Evolutionary conservation across 2,888 invertebrate genomes (phyloP).

Genomic region (Tenthredo mesomela): DNA sequence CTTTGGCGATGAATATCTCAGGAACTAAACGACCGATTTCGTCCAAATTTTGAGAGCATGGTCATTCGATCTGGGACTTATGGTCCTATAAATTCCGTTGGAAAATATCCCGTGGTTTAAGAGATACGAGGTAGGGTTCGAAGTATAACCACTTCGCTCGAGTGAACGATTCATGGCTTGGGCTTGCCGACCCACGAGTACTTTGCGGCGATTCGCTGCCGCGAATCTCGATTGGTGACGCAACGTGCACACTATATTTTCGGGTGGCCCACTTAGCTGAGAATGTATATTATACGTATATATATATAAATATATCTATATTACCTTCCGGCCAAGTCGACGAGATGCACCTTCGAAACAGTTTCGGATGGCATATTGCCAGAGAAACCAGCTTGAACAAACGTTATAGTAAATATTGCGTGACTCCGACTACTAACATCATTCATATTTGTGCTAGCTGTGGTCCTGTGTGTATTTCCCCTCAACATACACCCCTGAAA

Average conservation of each 20-base stretch:
- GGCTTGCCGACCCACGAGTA: neutral
- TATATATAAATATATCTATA: slow-evolving; percentile 53
- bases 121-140: neutral
- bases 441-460: slow-evolving; percentile 95
- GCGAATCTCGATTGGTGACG: neutral
- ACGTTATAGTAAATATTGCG: slow-evolving; percentile 94
- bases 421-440: slow-evolving; percentile 95
- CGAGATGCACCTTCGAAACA: slow-evolving; percentile 93
- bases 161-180: neutral
- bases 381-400: slow-evolving; percentile 91
- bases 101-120: neutral
- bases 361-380: slow-evolving; percentile 94
- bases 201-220: neutral
- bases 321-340: slow-evolving; percentile 93
- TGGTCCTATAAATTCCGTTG: neutral
- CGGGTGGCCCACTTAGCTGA: neutral
- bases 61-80: neutral
- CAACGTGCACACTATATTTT: neutral
- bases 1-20: neutral
- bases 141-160: neutral
- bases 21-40: neutral
- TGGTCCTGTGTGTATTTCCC: slow-evolving; percentile 91
- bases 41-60: neutral
- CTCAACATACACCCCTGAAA: slow-evolving; percentile 87
- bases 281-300: neutral